A percentile compares a stretch with the other conserved stretches of the same genome.
phyloP scores from a whole-genome alignment of 2,888 invertebrate species.

The Mechanitis mazaeus region DNA sequence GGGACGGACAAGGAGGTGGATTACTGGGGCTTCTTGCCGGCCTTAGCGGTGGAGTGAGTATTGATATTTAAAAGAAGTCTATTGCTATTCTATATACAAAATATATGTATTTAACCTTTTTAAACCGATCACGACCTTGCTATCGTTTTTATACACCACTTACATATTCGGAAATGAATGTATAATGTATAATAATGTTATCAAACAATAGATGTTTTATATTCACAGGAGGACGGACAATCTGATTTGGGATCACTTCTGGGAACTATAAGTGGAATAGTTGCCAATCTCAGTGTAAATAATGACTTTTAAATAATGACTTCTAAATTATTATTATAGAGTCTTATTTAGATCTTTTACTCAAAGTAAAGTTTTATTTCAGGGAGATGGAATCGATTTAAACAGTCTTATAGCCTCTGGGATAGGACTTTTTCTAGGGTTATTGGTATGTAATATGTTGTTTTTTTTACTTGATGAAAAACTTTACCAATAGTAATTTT shows the following conservation, averaged over 20 bases:
- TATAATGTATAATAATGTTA: not conserved
- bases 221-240: conserved; percentile 63
- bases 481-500: conserved; percentile 8
- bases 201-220: conserved; percentile 7
- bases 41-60: conserved; percentile 65
- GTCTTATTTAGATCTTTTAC: not conserved
- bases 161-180: not conserved
- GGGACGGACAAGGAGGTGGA: conserved; percentile 69
- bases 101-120: not conserved
- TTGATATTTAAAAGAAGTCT: not conserved
- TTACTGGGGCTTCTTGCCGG: conserved; percentile 64
- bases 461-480: not conserved
- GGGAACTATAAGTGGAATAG: conserved; percentile 64
- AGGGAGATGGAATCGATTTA: conserved; percentile 70
- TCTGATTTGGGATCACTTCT: conserved; percentile 67
- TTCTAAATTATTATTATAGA: conserved; percentile 7
- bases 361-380: conserved; percentile 31
- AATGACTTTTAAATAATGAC: not conserved
- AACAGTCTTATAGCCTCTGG: conserved; percentile 63
- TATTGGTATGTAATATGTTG: conserved; percentile 51
- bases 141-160: not conserved
- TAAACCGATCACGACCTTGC: not conserved
- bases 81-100: too few relatives aligned
- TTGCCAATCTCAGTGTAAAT: conserved; percentile 68
- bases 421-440: conserved; percentile 63